Conservation (phyloP, 2,113 vertebrate genomes). For the Phoenicopterus ruber region DNA sequence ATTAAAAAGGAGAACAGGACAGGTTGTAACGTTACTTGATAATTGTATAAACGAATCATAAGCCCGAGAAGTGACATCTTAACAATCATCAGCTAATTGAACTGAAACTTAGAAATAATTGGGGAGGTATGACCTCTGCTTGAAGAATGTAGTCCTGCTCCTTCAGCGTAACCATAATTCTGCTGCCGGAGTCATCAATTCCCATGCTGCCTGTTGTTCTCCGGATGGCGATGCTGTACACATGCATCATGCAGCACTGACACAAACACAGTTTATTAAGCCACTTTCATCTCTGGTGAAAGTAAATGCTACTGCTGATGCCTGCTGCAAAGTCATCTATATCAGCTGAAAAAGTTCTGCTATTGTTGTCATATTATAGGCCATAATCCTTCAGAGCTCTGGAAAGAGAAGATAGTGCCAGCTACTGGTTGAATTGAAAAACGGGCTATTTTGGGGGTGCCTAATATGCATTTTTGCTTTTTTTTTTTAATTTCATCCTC, state of each 20-base stretch:
- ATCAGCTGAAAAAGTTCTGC: conserved; percentile 24
- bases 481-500: neutral
- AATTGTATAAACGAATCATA: neutral
- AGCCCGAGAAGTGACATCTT: neutral
- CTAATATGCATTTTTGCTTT: neutral
- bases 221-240: fast-evolving
- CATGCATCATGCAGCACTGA: neutral
- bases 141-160: neutral
- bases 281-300: neutral
- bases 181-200: neutral
- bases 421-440: neutral
- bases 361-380: neutral
- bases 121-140: neutral
- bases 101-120: neutral
- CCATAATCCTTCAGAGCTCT: neutral
- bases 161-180: neutral
- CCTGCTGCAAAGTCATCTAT: conserved; percentile 10
- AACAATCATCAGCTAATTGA: neutral
- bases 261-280: conserved; percentile 25
- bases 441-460: neutral
- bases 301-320: conserved; percentile 13
- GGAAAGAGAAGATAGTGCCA: neutral
- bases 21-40: neutral
- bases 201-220: neutral
- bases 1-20: neutral